phyloP scores from a whole-genome alignment of 30 jellyfish, hydroid and myxozoan species.

The Haliclystus octoradiatus region DNA sequence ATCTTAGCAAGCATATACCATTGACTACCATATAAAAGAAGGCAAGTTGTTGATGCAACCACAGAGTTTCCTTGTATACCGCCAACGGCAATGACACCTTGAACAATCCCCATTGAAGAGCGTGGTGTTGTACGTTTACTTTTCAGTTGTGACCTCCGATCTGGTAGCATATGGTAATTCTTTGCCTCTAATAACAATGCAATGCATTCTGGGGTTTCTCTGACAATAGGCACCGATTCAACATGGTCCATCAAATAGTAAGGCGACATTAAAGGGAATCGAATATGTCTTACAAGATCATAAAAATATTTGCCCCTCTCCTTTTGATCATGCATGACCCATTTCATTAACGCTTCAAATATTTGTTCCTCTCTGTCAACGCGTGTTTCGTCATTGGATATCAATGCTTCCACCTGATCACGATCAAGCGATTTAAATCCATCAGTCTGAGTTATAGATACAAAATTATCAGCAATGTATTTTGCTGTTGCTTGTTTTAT shows the following conservation, averaged over 20 bases:
- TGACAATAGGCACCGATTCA: conserved; percentile 79
- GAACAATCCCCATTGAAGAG: conserved; percentile 94
- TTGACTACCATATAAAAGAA: conserved; percentile 76
- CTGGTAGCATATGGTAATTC: conserved; percentile 96
- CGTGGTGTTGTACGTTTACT: conserved; percentile 95
- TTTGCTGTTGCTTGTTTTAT: conserved; percentile 74
- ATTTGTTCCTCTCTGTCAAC: conserved; percentile 92
- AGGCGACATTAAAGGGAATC: conserved; percentile 96
- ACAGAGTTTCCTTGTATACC: conserved; percentile 94
- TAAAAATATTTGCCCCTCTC: conserved; percentile 44
- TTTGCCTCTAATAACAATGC: conserved; percentile 89
- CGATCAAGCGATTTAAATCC: conserved; percentile 57
- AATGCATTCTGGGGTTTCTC: conserved; percentile 88
- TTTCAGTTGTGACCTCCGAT: conserved; percentile 88
- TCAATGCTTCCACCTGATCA: conserved; percentile 49
- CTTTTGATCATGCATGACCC: conserved; percentile 62
- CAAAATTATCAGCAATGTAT: conserved; percentile 67
- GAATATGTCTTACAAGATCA: conserved; percentile 56
- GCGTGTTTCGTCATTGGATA: conserved; percentile 85
- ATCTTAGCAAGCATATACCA: conserved; percentile 94
- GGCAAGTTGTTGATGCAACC: conserved; percentile 93
- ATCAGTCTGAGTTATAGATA: conserved; percentile 55
- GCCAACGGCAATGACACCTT: conserved; percentile 97
- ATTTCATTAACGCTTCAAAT: conserved; percentile 79
- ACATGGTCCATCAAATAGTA: conserved; percentile 97